Base-by-base conservation (phyloP, 2,888 invertebrate species). In the Ctenicera cuprea region DNA sequence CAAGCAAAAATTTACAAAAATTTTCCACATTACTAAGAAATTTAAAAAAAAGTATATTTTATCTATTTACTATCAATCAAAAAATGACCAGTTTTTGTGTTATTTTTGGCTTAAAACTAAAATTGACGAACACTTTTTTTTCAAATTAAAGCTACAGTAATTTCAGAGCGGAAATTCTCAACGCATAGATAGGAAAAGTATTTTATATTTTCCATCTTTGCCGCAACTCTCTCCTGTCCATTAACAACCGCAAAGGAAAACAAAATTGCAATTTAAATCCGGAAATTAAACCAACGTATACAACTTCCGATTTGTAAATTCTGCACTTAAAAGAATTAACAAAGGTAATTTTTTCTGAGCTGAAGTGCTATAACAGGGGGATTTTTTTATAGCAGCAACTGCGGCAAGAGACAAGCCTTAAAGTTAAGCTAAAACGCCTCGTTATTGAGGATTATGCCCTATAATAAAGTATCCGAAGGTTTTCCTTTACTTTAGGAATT, bases 371-470 rank as follows among this genome's bases (percentile, higher is more conserved):
- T n/a, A 3, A 41, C 22, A 22, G 8, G 20, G 22, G 12, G 22
- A 22, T 22, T 16, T 12, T 50, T 50, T 20, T 50, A 50, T 22
- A 22, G 18, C 22, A 12, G 3, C 9, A 50, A 20, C 50, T 12
- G 50, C 50, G 20, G 20, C 9, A 22, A 50, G 18, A 50, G 20
- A 22, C 22, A 50, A 50, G 20, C 50, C 22, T 20, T 22, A 18
- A 45, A 22, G 12, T 22, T 38, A 18, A 37, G 38, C 12, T 59
- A 14, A 59, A 20, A 62, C 16, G 3, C 11, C 20, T 41, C 38
- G 18, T 59, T 59, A 59, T 59, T 38, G 37, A 38, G 59, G 62
- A 62, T 62, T 62, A 62, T 43, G 11, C 14, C 62, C n/a, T 62
- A 12, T 16, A 45, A 63, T 63, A 63, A 63, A 45, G 26, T 63